Evolutionary conservation across 2,888 invertebrate genomes (phyloP).

Genomic region (Erynnis tages): DNA sequence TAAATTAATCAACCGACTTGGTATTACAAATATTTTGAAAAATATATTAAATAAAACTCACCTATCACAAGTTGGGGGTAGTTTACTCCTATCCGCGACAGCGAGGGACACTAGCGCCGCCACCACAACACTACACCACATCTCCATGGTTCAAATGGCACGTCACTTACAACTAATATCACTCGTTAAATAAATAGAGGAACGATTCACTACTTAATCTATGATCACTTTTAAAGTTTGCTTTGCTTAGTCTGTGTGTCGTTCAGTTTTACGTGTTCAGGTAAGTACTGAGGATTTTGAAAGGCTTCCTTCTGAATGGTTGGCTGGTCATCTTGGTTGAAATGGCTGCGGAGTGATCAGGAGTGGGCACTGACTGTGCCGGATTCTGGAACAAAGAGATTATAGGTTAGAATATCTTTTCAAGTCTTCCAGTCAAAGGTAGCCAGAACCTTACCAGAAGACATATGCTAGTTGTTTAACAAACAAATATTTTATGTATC

Average conservation of each 20-base stretch:
- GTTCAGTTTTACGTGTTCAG: slow-evolving; percentile 59
- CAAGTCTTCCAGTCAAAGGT: too few species aligned
- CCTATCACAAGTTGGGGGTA: slow-evolving; percentile 81
- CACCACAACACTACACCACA: slow-evolving; percentile 47
- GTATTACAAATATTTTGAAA: not conserved
- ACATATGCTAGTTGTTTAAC: too few species aligned
- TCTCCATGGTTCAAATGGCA: slow-evolving; percentile 55
- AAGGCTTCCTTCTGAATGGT: slow-evolving; percentile 62
- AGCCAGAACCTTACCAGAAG: too few species aligned
- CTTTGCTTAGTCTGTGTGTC: slow-evolving; percentile 38
- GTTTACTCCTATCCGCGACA: slow-evolving; percentile 59
- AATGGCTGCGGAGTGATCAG: slow-evolving; percentile 42
- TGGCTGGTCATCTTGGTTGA: slow-evolving; percentile 60
- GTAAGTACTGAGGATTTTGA: slow-evolving; percentile 62
- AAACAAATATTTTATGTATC: too few species aligned
- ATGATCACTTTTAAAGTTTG: slow-evolving; percentile 51
- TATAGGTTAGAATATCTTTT: not conserved
- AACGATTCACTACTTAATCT: slow-evolving; percentile 39
- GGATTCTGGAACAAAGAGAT: slow-evolving; percentile 59
- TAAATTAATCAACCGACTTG: too few species aligned
- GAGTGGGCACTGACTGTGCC: slow-evolving; percentile 44
- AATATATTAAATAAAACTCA: slow-evolving; percentile 47
- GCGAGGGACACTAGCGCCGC: slow-evolving; percentile 46
- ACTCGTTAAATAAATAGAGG: slow-evolving; percentile 55
- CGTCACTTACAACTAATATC: slow-evolving; percentile 67